These are phyloP conservation scores for Mythimna lalbum DNA, from an alignment of 2,888 invertebrate species.

Conservation along the genomic window DNA sequence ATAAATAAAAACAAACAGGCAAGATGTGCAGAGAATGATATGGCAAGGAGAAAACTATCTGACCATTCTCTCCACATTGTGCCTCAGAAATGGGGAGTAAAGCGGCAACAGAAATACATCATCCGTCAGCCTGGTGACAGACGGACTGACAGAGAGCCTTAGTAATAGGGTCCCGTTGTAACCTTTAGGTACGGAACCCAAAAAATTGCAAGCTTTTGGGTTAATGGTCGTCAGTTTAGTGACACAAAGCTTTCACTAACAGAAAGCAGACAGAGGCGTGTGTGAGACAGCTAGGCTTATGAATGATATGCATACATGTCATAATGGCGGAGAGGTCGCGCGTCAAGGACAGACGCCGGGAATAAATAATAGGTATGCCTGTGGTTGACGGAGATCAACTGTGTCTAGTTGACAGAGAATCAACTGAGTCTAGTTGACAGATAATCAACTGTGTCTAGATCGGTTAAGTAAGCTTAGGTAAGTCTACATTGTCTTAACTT, in stretches of 20 bases:
- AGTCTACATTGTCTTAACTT: too few relatives aligned
- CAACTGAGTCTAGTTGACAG: not conserved
- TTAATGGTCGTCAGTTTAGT: constrained; percentile 17
- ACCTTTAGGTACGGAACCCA: too few relatives aligned
- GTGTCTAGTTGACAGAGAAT: not conserved
- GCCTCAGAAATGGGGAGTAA: too few relatives aligned
- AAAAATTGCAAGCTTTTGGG: constrained; percentile 1
- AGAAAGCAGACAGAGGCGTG: constrained; percentile 41
- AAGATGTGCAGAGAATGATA: too few relatives aligned
- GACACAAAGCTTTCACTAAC: constrained; percentile 24
- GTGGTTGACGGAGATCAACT: not conserved
- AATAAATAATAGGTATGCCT: constrained; percentile 28
- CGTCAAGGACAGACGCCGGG: constrained; percentile 52
- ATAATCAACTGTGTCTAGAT: not conserved
- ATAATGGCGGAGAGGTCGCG: not conserved
- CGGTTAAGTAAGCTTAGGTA: not conserved
- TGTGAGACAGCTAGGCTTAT: constrained; percentile 41
- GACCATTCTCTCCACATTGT: too few relatives aligned
- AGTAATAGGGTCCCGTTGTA: too few relatives aligned
- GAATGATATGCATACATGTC: constrained; percentile 45
- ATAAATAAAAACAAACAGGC: too few relatives aligned
- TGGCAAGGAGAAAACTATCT: too few relatives aligned
- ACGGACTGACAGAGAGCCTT: too few relatives aligned
- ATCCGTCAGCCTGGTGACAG: too few relatives aligned
- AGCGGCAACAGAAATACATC: too few relatives aligned